Evolutionary conservation across 2,888 invertebrate species (phyloP).

Genomic region (Acanthosepion esculentum): DNA sequence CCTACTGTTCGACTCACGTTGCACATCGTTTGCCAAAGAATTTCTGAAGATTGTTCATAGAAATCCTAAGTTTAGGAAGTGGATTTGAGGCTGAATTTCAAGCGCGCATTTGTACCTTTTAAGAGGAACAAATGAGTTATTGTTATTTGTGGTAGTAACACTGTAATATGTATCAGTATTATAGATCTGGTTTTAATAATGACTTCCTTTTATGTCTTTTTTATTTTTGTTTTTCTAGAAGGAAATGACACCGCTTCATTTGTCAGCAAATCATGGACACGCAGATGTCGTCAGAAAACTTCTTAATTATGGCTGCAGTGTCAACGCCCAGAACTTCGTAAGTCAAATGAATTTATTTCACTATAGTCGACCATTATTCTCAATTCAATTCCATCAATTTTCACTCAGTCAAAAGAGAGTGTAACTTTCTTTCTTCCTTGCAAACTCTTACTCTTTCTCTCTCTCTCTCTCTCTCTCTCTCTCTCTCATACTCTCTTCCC

Average conservation of each 20-base stretch:
- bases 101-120: too few species aligned
- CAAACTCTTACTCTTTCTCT: background rate
- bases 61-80: too few species aligned
- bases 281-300: conserved; percentile 67
- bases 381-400: too few species aligned
- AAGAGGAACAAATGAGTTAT: too few species aligned
- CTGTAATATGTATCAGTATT: too few species aligned
- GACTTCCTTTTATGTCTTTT: background rate
- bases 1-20: too few species aligned
- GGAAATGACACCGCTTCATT: conserved; percentile 73
- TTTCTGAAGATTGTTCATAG: too few species aligned
- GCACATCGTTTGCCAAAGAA: too few species aligned
- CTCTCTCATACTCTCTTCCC: background rate
- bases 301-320: conserved; percentile 70
- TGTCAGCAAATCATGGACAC: conserved; percentile 71
- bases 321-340: conserved; percentile 73
- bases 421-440: background rate
- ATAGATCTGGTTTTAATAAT: too few species aligned
- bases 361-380: background rate
- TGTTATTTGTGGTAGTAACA: too few species aligned
- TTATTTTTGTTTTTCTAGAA: conserved; percentile 63
- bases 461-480: background rate
- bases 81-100: too few species aligned
- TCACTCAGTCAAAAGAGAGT: too few species aligned
- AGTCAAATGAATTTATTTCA: conserved; percentile 54